Percentiles rank a stretch among this genome's conserved stretches.
Conservation (phyloP, 2,113 vertebrate species). For the Pollachius pollachius region DNA sequence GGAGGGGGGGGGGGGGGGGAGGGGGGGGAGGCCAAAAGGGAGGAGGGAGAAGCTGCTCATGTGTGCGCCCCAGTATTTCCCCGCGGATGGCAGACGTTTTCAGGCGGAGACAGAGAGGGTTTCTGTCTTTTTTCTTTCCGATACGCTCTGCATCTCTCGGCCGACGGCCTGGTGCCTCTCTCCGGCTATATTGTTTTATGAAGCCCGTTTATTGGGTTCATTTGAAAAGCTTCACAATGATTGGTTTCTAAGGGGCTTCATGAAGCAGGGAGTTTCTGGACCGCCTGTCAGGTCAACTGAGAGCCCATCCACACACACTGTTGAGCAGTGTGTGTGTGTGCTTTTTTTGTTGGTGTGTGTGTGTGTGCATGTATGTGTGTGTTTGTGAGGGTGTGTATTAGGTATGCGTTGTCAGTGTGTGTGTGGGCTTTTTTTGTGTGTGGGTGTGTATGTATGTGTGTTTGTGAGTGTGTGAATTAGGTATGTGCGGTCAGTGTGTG, state of each 20-base stretch:
- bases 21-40: constrained; percentile 17
- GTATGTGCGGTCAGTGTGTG: no score
- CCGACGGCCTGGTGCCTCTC: neutral
- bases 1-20: neutral
- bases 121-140: neutral
- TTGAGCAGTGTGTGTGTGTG: no score
- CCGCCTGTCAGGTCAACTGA: neutral
- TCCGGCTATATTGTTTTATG: neutral
- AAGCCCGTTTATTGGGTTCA: neutral
- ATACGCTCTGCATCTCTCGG: no score
- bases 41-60: constrained; percentile 5
- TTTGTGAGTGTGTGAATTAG: no score
- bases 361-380: neutral
- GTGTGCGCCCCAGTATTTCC: constrained; percentile 41
- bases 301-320: neutral
- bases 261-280: constrained; percentile 7
- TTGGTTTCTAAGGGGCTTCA: constrained; percentile 29
- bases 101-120: constrained; percentile 21
- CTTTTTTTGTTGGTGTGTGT: no score
- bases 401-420: neutral
- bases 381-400: neutral
- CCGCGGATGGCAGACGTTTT: constrained; percentile 21
- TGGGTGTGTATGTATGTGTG: no score
- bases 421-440: no score
- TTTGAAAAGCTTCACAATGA: constrained; percentile 21